Evolutionary conservation across 2,113 vertebrate species (phyloP).

Genomic region (Dermatemys mawii): DNA sequence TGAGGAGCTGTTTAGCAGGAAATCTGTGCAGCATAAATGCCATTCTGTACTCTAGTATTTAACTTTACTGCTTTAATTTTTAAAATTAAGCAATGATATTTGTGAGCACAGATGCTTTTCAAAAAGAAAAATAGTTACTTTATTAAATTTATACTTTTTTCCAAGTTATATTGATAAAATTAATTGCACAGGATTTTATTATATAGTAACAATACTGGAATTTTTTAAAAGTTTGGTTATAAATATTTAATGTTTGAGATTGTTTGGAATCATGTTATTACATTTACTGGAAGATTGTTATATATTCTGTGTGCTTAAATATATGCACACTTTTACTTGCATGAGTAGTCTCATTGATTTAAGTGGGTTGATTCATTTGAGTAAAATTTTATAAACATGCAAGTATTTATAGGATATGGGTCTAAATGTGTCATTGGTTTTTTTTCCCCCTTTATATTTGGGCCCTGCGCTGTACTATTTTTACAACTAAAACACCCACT

Average conservation of each 20-base stretch:
- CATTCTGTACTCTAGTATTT: neutral
- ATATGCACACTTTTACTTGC: rapidly evolving
- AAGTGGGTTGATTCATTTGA: neutral
- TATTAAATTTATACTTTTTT: neutral
- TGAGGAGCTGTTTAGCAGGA: neutral
- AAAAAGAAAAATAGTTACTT: rapidly evolving
- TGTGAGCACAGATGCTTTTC: neutral
- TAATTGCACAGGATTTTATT: neutral
- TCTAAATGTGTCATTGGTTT: neutral
- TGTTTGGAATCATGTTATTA: neutral
- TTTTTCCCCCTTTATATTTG: neutral
- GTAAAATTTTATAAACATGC: neutral
- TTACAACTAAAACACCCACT: neutral
- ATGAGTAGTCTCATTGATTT: neutral
- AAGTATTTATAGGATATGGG: neutral
- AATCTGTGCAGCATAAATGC: neutral
- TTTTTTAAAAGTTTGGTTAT: neutral
- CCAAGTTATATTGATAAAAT: neutral
- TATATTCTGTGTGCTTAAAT: neutral
- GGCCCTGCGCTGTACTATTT: neutral
- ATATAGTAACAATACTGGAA: neutral
- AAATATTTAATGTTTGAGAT: neutral
- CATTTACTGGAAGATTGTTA: neutral
- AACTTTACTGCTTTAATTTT: neutral
- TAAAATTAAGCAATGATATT: neutral